phyloP scores from a whole-genome alignment of 2,797 vertebrate species.

The Oryzias dopingdopingensis region DNA sequence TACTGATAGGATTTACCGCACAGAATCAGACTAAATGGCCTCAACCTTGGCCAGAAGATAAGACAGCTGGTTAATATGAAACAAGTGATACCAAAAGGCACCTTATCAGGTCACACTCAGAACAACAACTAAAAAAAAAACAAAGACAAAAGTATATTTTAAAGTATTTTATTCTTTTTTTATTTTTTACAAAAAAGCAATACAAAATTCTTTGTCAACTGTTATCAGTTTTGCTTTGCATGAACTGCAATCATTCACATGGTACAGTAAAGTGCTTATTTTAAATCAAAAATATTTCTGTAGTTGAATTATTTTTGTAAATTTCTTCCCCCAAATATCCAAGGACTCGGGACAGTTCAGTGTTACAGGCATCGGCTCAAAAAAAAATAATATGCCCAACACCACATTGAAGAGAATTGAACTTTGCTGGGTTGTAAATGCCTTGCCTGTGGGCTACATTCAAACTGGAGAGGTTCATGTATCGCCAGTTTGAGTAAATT shows the following conservation, averaged over 20 bases:
- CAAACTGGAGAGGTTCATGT: conserved; percentile 48
- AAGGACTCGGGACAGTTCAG: conserved; percentile 36
- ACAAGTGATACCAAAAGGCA: conserved; percentile 23
- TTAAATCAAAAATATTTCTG: conserved; percentile 66
- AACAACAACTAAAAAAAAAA: not conserved
- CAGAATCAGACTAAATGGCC: conserved; percentile 22
- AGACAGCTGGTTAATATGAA: conserved; percentile 54
- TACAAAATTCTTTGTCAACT: conserved; percentile 82
- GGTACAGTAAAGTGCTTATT: conserved; percentile 87
- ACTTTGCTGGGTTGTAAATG: conserved; percentile 58
- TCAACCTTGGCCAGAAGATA: conserved; percentile 57
- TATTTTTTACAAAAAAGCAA: conserved; percentile 76
- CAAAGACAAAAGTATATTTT: conserved; percentile 37
- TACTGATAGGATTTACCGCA: conserved; percentile 53
- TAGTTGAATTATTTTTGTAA: conserved; percentile 52
- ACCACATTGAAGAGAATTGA: conserved; percentile 27
- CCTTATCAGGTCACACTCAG: not conserved
- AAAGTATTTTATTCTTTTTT: conserved; percentile 79
- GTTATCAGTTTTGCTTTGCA: conserved; percentile 70
- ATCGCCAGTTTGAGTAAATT: conserved; percentile 50
- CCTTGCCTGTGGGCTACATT: conserved; percentile 67
- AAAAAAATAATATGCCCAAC: conserved; percentile 13
- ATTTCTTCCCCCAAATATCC: conserved; percentile 51
- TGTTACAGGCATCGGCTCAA: conserved; percentile 45
- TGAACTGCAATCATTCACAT: conserved; percentile 83